A percentile compares a stretch with the other conserved stretches of the same genome.
phyloP scores from a whole-genome alignment of 2,888 invertebrate species.

The Lomographa bimaculata region DNA sequence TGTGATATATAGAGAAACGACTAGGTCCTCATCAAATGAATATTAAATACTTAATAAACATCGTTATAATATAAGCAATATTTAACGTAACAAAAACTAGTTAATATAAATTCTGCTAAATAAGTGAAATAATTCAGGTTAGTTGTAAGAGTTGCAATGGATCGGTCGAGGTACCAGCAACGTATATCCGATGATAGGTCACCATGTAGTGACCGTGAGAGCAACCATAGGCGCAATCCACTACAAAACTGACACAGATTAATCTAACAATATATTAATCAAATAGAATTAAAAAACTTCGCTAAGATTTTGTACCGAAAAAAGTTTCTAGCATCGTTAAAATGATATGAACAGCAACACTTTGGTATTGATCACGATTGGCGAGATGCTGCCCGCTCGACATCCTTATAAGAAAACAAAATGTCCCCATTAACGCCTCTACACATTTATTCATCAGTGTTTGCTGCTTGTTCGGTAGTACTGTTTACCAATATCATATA shows the following conservation, averaged over 20 bases:
- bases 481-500: conserved; percentile 70
- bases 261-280: conserved; percentile 78
- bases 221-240: conserved; percentile 38
- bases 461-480: conserved; percentile 70
- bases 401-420: conserved; percentile 55
- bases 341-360: conserved; percentile 82
- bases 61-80: conserved; percentile 83
- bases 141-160: conserved; percentile 59
- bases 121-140: conserved; percentile 78
- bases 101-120: conserved; percentile 82
- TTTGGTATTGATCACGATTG: conserved; percentile 73
- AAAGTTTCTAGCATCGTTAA: conserved; percentile 76
- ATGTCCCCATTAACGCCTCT: conserved; percentile 52
- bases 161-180: conserved; percentile 40
- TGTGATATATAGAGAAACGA: conserved; percentile 84
- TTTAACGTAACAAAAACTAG: conserved; percentile 83
- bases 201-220: conserved; percentile 35
- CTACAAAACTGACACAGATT: conserved; percentile 67
- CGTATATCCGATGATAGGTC: conserved; percentile 59
- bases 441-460: conserved; percentile 78
- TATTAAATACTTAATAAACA: conserved; percentile 83
- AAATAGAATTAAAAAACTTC: conserved; percentile 76
- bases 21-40: conserved; percentile 84
- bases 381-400: conserved; percentile 51
- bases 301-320: conserved; percentile 79